Percentiles rank a stretch among this genome's conserved stretches.
These are phyloP conservation scores for Yponomeuta evonymella DNA, from an alignment of 2,888 invertebrate genomes.

Conservation along the genomic window DNA sequence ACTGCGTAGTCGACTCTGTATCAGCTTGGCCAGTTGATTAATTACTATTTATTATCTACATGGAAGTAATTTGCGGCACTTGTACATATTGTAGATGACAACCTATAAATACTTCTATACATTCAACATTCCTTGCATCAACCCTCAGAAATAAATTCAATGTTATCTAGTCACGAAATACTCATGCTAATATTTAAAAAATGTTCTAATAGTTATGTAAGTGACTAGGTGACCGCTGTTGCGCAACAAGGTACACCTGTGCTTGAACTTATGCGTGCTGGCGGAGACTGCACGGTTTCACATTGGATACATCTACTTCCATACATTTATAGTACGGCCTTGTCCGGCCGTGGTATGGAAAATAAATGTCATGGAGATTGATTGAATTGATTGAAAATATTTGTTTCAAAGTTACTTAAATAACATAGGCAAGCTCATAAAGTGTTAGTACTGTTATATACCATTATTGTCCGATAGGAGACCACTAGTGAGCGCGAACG, in stretches of 20 bases:
- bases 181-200: background rate
- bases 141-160: background rate
- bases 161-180: background rate
- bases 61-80: slow-evolving; percentile 19
- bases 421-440: too few species aligned
- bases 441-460: too few species aligned
- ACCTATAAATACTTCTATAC: background rate
- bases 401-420: too few species aligned
- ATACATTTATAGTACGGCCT: too few species aligned
- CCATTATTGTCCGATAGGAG: background rate
- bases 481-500: background rate
- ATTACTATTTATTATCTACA: slow-evolving; percentile 17
- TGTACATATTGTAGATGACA: background rate
- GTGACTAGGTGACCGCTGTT: background rate
- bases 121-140: background rate
- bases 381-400: too few species aligned
- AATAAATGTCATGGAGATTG: too few species aligned
- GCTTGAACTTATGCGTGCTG: background rate
- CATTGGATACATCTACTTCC: too few species aligned
- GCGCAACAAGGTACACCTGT: background rate
- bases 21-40: slow-evolving; percentile 18
- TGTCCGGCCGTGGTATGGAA: too few species aligned
- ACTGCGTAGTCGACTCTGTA: slow-evolving; percentile 8
- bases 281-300: too few species aligned
- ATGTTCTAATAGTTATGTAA: background rate